Base-by-base conservation (phyloP, 2,113 vertebrate species). In the Cnemophilus loriae region DNA sequence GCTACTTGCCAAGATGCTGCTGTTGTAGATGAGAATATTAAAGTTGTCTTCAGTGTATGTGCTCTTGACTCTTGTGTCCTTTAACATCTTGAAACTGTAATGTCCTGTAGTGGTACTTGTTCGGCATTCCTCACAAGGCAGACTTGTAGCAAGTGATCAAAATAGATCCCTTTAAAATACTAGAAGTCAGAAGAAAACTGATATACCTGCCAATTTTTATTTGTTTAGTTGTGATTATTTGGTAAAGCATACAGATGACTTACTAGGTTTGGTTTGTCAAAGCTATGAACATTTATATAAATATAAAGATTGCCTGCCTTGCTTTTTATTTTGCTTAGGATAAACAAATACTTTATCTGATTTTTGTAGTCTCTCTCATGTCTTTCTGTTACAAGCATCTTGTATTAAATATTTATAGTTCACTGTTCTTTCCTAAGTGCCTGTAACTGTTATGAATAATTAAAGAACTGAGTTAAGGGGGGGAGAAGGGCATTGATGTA, bases 341-440 rank as follows among this genome's bases (percentile, higher is more conserved):
- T 90, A 85, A 95, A 76, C 70, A 91, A 80, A 80, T 78, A 18
- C 19, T 41, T 56, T 55, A 46, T 74, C 87, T 87, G 64, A 55
- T 76, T 91, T 87, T 89, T 82, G 81, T 77, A 42, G 46, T 50
- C 19, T 75, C 26, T 96, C 53, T 92, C 21, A 32, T 65, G 65
- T 88, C 44, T 67, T 68, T 94, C 63, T 96, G 11, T 91, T 90
- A 68, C n/a, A 91, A 27, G 59, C 86, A 68, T 84, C 71, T 75
- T 59, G 10, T 91, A 90, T 96, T 90, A 96, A 95, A 96, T 92
- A 95, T 97, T 97, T 88, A 96, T 90, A 76, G 33, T 41, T 96
- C 93, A 28, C 85, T 93, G 69, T 94, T 96, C 59, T 80, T 95
- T 93, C 93, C 89, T 92, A 96, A 96, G 94, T 95, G 94, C 90